These are phyloP conservation scores for Papilio polytes DNA, from an alignment of 1,140 invertebrate species.

Conservation along the genomic window DNA sequence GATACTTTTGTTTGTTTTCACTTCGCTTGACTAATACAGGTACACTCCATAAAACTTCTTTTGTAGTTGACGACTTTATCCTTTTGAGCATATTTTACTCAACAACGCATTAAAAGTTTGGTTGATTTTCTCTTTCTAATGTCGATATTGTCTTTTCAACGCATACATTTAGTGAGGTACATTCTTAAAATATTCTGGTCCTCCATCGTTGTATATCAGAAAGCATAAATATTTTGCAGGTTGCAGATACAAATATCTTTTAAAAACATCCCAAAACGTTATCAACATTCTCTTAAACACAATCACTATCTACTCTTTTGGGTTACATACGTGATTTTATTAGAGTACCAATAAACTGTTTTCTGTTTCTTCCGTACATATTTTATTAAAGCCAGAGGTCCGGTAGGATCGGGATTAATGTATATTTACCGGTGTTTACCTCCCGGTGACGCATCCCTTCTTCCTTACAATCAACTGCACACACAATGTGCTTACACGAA, in stretches of 20 bases:
- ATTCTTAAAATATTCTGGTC: too few relatives aligned
- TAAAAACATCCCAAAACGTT: neutral
- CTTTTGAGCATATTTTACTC: neutral
- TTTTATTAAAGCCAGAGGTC: constrained; percentile 11
- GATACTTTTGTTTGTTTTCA: constrained; percentile 76
- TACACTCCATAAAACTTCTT: neutral
- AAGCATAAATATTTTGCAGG: too few relatives aligned
- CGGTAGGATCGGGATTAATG: neutral
- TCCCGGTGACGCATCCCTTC: neutral
- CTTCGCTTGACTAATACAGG: constrained; percentile 51
- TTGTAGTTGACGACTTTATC: neutral
- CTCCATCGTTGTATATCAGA: too few relatives aligned
- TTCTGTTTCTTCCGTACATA: neutral
- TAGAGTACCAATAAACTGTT: neutral
- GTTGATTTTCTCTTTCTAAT: neutral
- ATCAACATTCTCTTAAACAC: neutral
- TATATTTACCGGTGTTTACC: constrained; percentile 8
- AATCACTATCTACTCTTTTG: neutral
- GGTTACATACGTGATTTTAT: neutral
- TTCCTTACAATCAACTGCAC: constrained; percentile 22
- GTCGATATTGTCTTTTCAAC: neutral
- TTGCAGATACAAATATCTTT: too few relatives aligned
- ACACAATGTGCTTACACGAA: constrained; percentile 6
- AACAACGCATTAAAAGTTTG: neutral
- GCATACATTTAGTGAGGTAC: too few relatives aligned